Evolutionary conservation across 1,140 invertebrate species (phyloP).

Genomic region (Brachionus koreanus): DNA sequence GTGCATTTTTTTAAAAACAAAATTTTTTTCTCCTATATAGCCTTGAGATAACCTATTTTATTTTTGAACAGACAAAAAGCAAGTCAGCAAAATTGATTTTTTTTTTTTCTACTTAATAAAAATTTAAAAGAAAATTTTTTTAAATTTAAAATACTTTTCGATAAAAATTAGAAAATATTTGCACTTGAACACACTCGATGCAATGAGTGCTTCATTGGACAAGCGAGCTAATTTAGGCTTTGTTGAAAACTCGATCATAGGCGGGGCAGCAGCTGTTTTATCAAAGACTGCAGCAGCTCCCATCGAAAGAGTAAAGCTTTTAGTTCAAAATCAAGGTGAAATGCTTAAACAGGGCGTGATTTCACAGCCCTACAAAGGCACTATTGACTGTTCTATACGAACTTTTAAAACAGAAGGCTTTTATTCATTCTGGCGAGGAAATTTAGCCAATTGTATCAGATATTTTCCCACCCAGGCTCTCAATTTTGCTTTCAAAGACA

Average conservation of each 20-base stretch:
- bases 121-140: background rate
- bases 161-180: too few relatives aligned
- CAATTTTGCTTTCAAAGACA: constrained; percentile 90
- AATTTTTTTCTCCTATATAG: too few relatives aligned
- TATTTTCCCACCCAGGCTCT: constrained; percentile 92
- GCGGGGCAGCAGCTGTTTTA: constrained; percentile 57
- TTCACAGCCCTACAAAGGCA: constrained; percentile 57
- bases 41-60: too few relatives aligned
- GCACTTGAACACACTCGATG: background rate
- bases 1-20: too few relatives aligned
- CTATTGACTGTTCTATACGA: constrained; percentile 57
- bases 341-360: constrained; percentile 58
- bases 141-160: too few relatives aligned
- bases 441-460: constrained; percentile 73
- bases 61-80: too few relatives aligned
- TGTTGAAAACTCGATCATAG: constrained; percentile 57
- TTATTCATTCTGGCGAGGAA: constrained; percentile 85
- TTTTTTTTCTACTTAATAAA: too few relatives aligned
- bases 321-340: constrained; percentile 65
- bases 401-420: constrained; percentile 60
- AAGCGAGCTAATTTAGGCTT: constrained; percentile 46
- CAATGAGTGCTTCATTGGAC: background rate
- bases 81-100: background rate
- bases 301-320: constrained; percentile 85
- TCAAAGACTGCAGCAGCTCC: constrained; percentile 62